These are phyloP conservation scores for Alloplasta piceator DNA, from an alignment of 2,888 invertebrate genomes.

Conservation along the genomic window DNA sequence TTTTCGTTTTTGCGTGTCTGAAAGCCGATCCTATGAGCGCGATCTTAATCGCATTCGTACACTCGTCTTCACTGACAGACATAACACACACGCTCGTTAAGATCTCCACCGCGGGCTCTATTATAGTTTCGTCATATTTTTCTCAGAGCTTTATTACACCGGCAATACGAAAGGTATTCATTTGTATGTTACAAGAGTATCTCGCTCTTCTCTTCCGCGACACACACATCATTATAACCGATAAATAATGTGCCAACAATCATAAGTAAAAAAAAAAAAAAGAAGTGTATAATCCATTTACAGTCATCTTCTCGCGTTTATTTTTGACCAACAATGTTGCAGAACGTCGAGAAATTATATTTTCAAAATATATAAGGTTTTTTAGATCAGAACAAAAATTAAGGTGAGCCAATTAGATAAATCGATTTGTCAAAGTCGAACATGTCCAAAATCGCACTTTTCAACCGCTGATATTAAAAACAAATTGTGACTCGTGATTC, in stretches of 20 bases:
- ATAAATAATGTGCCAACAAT: neutral
- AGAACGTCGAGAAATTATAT: too few species aligned
- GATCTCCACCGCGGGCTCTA: conserved; percentile 17
- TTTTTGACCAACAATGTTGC: too few species aligned
- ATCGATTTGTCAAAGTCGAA: too few species aligned
- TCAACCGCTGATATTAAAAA: too few species aligned
- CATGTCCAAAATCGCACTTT: too few species aligned
- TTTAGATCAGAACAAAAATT: too few species aligned
- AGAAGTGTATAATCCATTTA: neutral
- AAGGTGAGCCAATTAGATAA: too few species aligned
- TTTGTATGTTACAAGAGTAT: conserved; percentile 3
- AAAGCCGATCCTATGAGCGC: conserved; percentile 1
- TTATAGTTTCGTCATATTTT: conserved; percentile 47
- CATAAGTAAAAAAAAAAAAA: neutral
- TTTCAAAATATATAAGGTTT: too few species aligned
- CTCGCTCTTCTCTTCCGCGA: conserved; percentile 38
- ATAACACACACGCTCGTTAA: conserved; percentile 46
- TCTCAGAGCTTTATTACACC: conserved; percentile 8
- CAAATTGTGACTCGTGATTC: too few species aligned
- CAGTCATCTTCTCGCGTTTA: too few species aligned
- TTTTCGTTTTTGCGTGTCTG: neutral
- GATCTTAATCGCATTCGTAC: conserved; percentile 16
- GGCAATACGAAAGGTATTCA: neutral
- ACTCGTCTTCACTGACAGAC: conserved; percentile 30
- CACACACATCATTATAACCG: conserved; percentile 3